Evolutionary conservation across 2,888 invertebrate species (phyloP).

Genomic region (Callimorpha dominula): DNA sequence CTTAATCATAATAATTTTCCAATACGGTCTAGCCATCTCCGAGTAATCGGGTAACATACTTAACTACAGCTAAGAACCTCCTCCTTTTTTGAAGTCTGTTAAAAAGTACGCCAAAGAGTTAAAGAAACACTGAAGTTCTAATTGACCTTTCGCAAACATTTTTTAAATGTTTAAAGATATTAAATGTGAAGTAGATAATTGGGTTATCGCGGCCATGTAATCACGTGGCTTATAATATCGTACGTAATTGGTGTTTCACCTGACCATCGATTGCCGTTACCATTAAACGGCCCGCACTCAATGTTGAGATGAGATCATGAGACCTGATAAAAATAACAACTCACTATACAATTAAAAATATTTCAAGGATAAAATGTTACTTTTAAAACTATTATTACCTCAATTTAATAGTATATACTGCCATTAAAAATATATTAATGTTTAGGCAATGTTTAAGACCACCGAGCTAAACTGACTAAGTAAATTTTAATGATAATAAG

Average conservation of each 20-base stretch:
- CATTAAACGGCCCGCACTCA: conserved; percentile 50
- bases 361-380: conserved; percentile 38
- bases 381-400: conserved; percentile 38
- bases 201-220: conserved; percentile 45
- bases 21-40: too few species aligned
- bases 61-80: too few species aligned
- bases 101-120: too few species aligned
- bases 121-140: conserved; percentile 37
- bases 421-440: conserved; percentile 13
- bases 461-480: neutral
- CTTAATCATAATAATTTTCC: too few species aligned
- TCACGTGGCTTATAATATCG: conserved; percentile 46
- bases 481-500: neutral
- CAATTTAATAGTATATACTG: conserved; percentile 14
- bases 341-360: conserved; percentile 40
- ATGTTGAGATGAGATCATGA: conserved; percentile 44
- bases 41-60: too few species aligned
- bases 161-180: conserved; percentile 42
- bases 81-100: too few species aligned
- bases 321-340: conserved; percentile 26
- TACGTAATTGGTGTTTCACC: conserved; percentile 53
- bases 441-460: neutral
- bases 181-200: conserved; percentile 48
- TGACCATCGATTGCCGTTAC: conserved; percentile 42
- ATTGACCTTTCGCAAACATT: conserved; percentile 48